These are phyloP conservation scores for Phaonia tiefii DNA, from an alignment of 2,888 invertebrate species.

Conservation along the genomic window DNA sequence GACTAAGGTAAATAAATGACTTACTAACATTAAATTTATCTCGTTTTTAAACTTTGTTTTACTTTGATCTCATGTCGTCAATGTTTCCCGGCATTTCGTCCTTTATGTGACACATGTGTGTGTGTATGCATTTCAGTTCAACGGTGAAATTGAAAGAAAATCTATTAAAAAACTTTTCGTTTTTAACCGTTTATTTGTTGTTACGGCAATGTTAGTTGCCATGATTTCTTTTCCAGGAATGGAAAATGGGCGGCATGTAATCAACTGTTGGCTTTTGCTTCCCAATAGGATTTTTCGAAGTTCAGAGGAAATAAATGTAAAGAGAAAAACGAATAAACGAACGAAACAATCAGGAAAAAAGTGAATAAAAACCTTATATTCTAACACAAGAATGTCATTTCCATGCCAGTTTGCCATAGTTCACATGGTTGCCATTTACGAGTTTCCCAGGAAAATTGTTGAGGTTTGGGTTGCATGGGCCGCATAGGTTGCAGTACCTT, in stretches of 20 bases:
- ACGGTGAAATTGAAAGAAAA: constrained; percentile 8
- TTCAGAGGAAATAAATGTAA: constrained; percentile 25
- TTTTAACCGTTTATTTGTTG: constrained; percentile 11
- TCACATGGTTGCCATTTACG: neutral
- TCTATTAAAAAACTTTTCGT: constrained; percentile 29
- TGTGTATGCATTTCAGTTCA: neutral
- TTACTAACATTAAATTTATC: no score
- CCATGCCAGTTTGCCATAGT: constrained; percentile 36
- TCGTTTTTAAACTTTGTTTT: no score
- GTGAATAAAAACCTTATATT: constrained; percentile 49
- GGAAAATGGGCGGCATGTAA: neutral
- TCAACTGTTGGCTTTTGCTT: neutral
- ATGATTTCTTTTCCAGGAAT: neutral
- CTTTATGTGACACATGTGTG: neutral
- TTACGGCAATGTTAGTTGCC: neutral
- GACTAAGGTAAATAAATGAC: no score
- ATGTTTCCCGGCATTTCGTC: no score
- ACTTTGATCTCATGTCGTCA: no score
- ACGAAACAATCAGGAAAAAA: constrained; percentile 29
- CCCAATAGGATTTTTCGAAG: constrained; percentile 5
- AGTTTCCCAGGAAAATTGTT: neutral
- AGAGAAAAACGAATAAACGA: constrained; percentile 34
- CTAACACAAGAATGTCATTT: constrained; percentile 59
- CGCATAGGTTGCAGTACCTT: neutral
- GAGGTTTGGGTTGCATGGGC: neutral